Evolutionary conservation across 2,113 vertebrate genomes (phyloP), one percentile per base, ranked within the genome.

Genomic region (Oenanthe oenanthe): DNA sequence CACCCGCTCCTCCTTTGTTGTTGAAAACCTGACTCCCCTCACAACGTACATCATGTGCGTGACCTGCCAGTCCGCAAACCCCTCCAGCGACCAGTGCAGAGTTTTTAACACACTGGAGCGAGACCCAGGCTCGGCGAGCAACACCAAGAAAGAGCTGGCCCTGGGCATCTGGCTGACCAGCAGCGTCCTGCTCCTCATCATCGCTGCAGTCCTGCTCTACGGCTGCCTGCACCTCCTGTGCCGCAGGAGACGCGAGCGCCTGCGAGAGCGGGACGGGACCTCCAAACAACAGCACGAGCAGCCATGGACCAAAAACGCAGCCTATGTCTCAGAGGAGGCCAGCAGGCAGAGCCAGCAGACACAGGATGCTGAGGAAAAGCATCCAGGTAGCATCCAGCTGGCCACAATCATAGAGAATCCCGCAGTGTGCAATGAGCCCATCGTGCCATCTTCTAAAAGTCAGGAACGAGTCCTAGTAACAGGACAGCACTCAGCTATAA

Each of bases 111-210:
- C 98, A 0, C 91, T 96, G 83, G 96, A 97, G 34, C 97, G 66
- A 61, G 98, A 96, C 72, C 76, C 94, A 0, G 78, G 96, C 4
- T 96, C 98, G 1, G 91, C 42, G 0, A 98, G 97, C 91, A 97
- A 90, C 72, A 94, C 95, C 10, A 98, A 98, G 92, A 98, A 98
- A 81, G 98, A 99, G 85, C 92, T 99, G 38, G 98, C 98, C 0
- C 94, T 98, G 96, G 98, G 98, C 18, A 98, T 99, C 66, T 99
- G 99, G 98, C 95, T 99, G 89, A 98, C 98, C 91, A 99, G 99
- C 96, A 98, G 98, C 21, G 13, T 98, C 20, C 93, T 99, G 85
- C 98, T 99, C 16, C 97, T 99, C 75, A 87, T 98, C 80, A 98
- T 99, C 3, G 96, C 98, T 0, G 97, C 97, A 10, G 85, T 98